phyloP scores from a whole-genome alignment of 2,888 invertebrate species.

The Lycia hirtaria region DNA sequence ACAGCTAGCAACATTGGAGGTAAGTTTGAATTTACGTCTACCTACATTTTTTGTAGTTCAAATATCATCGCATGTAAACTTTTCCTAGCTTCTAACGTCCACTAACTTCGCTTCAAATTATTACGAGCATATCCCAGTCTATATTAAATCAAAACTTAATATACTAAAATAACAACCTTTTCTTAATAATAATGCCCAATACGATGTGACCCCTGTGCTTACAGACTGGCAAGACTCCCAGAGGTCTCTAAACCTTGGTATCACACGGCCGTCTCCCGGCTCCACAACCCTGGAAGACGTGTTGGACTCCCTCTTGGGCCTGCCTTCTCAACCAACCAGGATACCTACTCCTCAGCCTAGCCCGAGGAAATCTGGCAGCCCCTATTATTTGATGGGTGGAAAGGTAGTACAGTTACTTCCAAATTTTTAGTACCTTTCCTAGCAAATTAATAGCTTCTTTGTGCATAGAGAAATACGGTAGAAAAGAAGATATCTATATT shows the following conservation, averaged over 20 bases:
- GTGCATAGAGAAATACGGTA: too few relatives aligned
- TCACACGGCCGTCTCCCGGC: constrained; percentile 89
- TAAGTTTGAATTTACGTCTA: constrained; percentile 20
- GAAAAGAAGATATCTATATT: too few relatives aligned
- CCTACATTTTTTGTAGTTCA: neutral
- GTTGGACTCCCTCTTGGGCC: constrained; percentile 95
- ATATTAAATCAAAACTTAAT: neutral
- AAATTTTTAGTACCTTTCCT: neutral
- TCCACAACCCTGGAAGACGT: constrained; percentile 97
- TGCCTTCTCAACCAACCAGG: constrained; percentile 89
- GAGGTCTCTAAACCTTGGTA: constrained; percentile 80
- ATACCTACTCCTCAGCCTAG: constrained; percentile 89
- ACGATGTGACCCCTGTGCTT: constrained; percentile 52
- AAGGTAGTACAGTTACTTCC: constrained; percentile 62
- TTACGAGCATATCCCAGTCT: neutral
- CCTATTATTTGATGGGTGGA: constrained; percentile 79
- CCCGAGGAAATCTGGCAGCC: constrained; percentile 78
- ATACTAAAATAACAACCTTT: constrained; percentile 11
- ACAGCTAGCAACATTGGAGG: constrained; percentile 27
- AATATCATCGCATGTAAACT: constrained; percentile 18
- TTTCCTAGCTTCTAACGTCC: neutral
- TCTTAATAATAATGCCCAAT: constrained; percentile 20
- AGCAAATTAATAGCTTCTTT: too few relatives aligned
- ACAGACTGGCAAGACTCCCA: constrained; percentile 83
- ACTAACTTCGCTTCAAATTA: constrained; percentile 1